A percentile compares a stretch with the other conserved stretches of the same genome.
Evolutionary conservation across 1,140 invertebrate species (phyloP).

Genomic region (Drosophila equinoxialis): DNA sequence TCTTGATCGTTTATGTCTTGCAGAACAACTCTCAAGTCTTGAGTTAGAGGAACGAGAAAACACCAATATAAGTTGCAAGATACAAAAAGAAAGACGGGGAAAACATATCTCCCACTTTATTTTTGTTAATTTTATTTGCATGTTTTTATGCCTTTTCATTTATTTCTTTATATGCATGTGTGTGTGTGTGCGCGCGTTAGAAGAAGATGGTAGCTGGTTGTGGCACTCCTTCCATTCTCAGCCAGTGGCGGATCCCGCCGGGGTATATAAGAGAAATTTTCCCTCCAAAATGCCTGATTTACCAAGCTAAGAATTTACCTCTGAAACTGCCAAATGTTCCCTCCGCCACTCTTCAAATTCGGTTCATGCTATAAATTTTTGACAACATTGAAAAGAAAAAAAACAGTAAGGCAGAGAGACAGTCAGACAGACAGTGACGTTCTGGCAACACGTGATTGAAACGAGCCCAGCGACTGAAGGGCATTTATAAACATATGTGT

Average conservation of each 20-base stretch:
- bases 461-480: constrained; percentile 29
- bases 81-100: constrained; percentile 1
- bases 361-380: constrained; percentile 67
- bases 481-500: constrained; percentile 25
- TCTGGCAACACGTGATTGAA: constrained; percentile 69
- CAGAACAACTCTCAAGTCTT: too few relatives aligned
- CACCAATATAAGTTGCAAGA: too few relatives aligned
- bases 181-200: too few relatives aligned
- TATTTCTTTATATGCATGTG: constrained; percentile 52
- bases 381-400: constrained; percentile 64
- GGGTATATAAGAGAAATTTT: too few relatives aligned
- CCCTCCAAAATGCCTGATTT: too few relatives aligned
- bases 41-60: too few relatives aligned
- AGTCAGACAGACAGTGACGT: constrained; percentile 11
- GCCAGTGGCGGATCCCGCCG: too few relatives aligned
- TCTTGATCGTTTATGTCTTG: too few relatives aligned
- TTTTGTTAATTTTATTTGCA: constrained; percentile 79
- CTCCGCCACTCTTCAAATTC: constrained; percentile 1
- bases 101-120: constrained; percentile 20
- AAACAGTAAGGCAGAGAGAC: too few relatives aligned
- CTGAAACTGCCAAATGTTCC: too few relatives aligned
- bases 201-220: background rate
- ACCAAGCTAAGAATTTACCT: too few relatives aligned
- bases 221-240: background rate
- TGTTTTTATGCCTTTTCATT: constrained; percentile 74